phyloP scores from a whole-genome alignment of 2,888 invertebrate species.

The Priapulus caudatus region DNA sequence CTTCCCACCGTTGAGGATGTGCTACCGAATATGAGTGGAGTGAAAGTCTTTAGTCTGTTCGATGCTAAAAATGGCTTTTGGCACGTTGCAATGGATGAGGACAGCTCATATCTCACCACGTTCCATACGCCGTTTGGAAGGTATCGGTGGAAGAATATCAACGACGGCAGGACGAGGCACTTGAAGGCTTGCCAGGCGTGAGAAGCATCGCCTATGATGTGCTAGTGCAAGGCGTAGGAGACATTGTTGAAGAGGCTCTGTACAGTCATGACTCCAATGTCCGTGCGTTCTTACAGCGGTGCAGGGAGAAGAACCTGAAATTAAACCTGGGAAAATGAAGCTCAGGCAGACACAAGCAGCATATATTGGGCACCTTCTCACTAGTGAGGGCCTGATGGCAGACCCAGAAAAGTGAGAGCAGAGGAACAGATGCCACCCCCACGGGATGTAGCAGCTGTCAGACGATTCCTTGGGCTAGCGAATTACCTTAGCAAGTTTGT shows the following conservation, averaged over 20 bases:
- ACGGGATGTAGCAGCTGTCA: conserved; percentile 14
- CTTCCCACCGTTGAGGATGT: too few relatives aligned
- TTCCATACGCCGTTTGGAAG: conserved; percentile 21
- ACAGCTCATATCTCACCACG: conserved; percentile 19
- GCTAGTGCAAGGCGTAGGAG: conserved; percentile 16
- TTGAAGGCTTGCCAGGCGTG: conserved; percentile 20
- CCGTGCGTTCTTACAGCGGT: conserved; percentile 14
- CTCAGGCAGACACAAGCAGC: conserved; percentile 5
- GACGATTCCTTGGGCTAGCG: conserved; percentile 9
- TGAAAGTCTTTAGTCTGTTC: conserved; percentile 19
- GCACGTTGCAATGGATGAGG: conserved; percentile 20
- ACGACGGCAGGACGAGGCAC: conserved; percentile 15
- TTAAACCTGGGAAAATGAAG: conserved; percentile 15
- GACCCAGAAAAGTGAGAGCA: conserved; percentile 17
- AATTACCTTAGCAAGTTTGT: conserved; percentile 6
- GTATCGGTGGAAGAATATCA: conserved; percentile 23
- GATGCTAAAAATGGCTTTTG: conserved; percentile 20
- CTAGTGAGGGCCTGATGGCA: conserved; percentile 15
- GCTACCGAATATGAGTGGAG: conserved; percentile 15
- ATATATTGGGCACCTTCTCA: conserved; percentile 10
- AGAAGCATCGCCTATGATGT: conserved; percentile 21
- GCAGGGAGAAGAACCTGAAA: conserved; percentile 11
- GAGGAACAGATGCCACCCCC: conserved; percentile 18
- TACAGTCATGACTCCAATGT: conserved; percentile 5
- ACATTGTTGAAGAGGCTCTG: conserved; percentile 14